Evolutionary conservation across 2,888 invertebrate species (phyloP), one percentile per base, ranked within the genome.

Genomic region (Heliconius sara): DNA sequence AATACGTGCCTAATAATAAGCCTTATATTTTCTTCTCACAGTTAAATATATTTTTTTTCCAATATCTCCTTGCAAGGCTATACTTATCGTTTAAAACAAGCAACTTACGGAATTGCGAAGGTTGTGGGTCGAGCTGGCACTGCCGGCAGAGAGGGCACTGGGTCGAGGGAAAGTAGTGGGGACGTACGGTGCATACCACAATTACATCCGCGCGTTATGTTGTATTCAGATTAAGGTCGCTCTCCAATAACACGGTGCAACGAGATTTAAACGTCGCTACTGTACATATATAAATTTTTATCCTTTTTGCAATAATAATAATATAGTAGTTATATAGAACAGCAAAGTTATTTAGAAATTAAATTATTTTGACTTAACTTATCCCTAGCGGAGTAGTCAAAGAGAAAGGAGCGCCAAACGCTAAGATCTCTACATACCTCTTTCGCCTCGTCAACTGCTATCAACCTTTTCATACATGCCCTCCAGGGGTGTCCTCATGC

Each of bases 161-260:
- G 95, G 95, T 94, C 95, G 93, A 91, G 93, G 93, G 95, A 94
- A 95, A 95, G 95, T 93, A 93, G 90, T 91, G 90, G 90, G 89
- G 91, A 89, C 88, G 92, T 90, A 91, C 91, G 87, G 88, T 92
- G 93, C 91, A 92, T 91, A 87, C 91, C 89, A 87, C 87, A 90
- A 91, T 92, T 90, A 91, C 90, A 90, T 86, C 86, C 85, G 86
- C 83, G 85, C 84, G 85, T 85, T 86, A 86, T 84, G 83, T 84
- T 82, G 82, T 75, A 66, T 80, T 80, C 78, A 80, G 84, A 84
- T 84, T 84, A 83, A 83, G 83, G 84, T 79, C 83, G 83, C 83
- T 83, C 83, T 83, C 82, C 81, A 83, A 83, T 83, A 81, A 81
- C 81, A 83, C 80, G 76, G 78, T 77, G 81, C 80, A 79, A 70